Evolutionary conservation across 37 sponge, comb jelly and placozoan species (phyloP), one percentile per base, ranked within the genome.

Genomic region (Hexactinellida sp.): DNA sequence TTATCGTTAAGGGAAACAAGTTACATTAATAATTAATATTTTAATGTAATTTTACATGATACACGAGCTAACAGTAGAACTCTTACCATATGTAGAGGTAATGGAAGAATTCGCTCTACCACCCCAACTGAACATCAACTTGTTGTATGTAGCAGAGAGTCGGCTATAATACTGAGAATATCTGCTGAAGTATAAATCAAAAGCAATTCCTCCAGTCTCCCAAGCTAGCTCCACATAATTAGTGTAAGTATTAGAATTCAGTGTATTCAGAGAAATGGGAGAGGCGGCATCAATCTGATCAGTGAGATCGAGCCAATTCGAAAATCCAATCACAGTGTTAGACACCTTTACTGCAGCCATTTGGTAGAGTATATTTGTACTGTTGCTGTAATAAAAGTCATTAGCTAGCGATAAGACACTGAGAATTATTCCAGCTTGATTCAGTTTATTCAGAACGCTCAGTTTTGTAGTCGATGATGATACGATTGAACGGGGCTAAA

Each of bases 121-220:
- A 28, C 76, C 76, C 76, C 76, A 63, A 63, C 76, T 63, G 13
- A 63, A 63, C 76, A 63, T 63, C 28, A 63, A n/a, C 13, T 63
- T 63, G 30, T 63, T 63, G 76, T 21, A 63, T 7, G 13, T 23
- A 63, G 76, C 76, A 63, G 32, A 32, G 76, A 23, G 3, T 3
- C 76, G 76, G 5, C 19, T n/a, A 7, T n/a, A 5, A n/a, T 25
- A n/a, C 3, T 7, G 3, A n/a, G 76, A 63, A 63, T 63, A 32
- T 3, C 34, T 28, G 34, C 5, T 21, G 76, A 25, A 63, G 34
- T n/a, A 1, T 63, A 63, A n/a, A 63, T 63, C 76, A 28, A 63
- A 63, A 63, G 76, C 76, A 63, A 63, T n/a, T 7, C 76, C 76
- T 21, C 76, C 76, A 63, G 76, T 63, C 30, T 63, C 76, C 76